These are phyloP conservation scores for Anticlea derivata DNA, from an alignment of 2,888 invertebrate species.

Conservation along the genomic window DNA sequence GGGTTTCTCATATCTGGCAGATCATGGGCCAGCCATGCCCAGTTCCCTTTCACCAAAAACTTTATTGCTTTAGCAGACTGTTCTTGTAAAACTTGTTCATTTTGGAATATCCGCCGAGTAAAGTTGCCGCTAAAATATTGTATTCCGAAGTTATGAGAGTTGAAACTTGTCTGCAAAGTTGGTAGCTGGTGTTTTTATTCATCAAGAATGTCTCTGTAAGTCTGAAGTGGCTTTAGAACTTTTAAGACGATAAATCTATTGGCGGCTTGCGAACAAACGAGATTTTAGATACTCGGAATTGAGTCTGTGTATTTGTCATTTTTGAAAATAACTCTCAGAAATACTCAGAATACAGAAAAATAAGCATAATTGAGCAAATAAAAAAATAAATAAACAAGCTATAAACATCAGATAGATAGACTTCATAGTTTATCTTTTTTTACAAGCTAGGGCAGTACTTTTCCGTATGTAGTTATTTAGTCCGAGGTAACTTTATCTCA, in stretches of 20 bases:
- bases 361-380: no score
- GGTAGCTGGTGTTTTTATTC: conserved; percentile 35
- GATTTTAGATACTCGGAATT: neutral
- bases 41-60: conserved; percentile 42
- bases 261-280: conserved; percentile 1
- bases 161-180: conserved; percentile 42
- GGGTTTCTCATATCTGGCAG: neutral
- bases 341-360: no score
- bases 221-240: conserved; percentile 28
- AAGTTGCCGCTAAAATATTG: conserved; percentile 55
- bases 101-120: conserved; percentile 53
- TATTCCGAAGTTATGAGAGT: conserved; percentile 50
- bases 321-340: no score
- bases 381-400: no score
- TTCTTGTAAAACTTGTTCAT: conserved; percentile 59
- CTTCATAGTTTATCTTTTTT: no score
- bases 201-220: conserved; percentile 32
- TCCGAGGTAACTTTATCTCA: no score
- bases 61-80: conserved; percentile 58
- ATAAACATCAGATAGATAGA: no score
- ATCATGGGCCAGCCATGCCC: neutral
- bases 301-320: no score
- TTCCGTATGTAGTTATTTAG: no score
- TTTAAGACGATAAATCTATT: conserved; percentile 22
- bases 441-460: no score